Evolutionary conservation across 2,888 invertebrate genomes (phyloP).

Genomic region (Arrhopalites spinosus): DNA sequence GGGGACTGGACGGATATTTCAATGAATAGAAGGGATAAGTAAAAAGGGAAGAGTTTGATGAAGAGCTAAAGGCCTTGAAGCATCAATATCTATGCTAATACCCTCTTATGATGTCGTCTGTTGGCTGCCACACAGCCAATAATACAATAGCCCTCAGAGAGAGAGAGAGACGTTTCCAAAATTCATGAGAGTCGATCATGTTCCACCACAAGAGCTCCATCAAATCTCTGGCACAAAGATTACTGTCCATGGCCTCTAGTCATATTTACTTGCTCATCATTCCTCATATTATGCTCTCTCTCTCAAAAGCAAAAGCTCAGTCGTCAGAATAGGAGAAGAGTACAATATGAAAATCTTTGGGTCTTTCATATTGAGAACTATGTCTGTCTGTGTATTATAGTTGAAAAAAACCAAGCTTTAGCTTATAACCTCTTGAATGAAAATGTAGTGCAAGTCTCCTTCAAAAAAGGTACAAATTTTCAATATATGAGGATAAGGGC

Average conservation of each 20-base stretch:
- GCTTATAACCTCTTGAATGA: background rate
- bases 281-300: background rate
- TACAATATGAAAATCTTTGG: too few species aligned
- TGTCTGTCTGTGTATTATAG: too few species aligned
- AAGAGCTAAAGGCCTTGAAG: constrained; percentile 44
- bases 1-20: background rate
- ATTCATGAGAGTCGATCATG: constrained; percentile 23
- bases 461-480: background rate
- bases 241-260: constrained; percentile 28
- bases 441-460: background rate
- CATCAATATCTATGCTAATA: constrained; percentile 53
- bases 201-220: background rate
- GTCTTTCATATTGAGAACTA: too few species aligned
- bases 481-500: background rate
- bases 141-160: constrained; percentile 26
- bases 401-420: background rate
- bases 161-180: constrained; percentile 19
- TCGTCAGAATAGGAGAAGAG: background rate
- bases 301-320: background rate
- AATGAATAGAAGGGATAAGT: background rate
- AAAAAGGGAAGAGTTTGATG: constrained; percentile 38
- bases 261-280: constrained; percentile 30
- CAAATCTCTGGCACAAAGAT: constrained; percentile 19
- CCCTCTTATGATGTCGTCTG: constrained; percentile 35
- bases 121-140: constrained; percentile 22